Evolutionary conservation across 1,140 invertebrate genomes (phyloP).

Genomic region (Tribolium madens): DNA sequence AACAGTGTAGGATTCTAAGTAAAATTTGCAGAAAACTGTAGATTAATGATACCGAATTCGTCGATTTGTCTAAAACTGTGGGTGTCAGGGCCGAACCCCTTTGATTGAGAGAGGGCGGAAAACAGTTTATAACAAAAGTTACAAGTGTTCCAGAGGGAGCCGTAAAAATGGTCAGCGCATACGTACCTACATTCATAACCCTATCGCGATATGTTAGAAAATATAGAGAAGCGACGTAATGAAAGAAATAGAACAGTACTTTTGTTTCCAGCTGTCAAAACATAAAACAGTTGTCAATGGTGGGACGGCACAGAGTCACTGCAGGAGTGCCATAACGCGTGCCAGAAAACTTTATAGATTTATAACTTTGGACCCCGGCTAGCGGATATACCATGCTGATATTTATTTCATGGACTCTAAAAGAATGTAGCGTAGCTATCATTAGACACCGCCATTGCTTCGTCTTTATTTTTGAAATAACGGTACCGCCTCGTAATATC

Average conservation of each 20-base stretch:
- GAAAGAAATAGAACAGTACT: conserved; percentile 53
- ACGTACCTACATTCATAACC: conserved; percentile 46
- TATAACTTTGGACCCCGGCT: conserved; percentile 44
- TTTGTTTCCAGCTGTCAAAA: conserved; percentile 57
- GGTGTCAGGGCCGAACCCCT: neutral
- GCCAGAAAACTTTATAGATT: conserved; percentile 54
- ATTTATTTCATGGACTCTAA: conserved; percentile 51
- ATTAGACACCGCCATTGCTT: conserved; percentile 19
- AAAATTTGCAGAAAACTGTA: neutral
- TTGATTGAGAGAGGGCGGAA: conserved; percentile 12
- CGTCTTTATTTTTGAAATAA: too few species aligned
- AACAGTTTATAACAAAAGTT: conserved; percentile 49
- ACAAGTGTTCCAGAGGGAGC: conserved; percentile 45
- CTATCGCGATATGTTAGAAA: conserved; percentile 47
- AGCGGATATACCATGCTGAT: conserved; percentile 45
- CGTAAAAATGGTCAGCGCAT: conserved; percentile 43
- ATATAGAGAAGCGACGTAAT: conserved; percentile 48
- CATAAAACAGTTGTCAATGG: conserved; percentile 57
- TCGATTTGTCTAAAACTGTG: neutral
- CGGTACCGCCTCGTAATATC: too few species aligned
- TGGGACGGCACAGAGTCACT: conserved; percentile 46
- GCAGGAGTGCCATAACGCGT: conserved; percentile 55
- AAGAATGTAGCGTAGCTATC: conserved; percentile 14
- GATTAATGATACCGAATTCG: neutral
- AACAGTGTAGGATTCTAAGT: too few species aligned